Conservation (phyloP, 2,113 vertebrate genomes). For the Megaceryle torquata region DNA sequence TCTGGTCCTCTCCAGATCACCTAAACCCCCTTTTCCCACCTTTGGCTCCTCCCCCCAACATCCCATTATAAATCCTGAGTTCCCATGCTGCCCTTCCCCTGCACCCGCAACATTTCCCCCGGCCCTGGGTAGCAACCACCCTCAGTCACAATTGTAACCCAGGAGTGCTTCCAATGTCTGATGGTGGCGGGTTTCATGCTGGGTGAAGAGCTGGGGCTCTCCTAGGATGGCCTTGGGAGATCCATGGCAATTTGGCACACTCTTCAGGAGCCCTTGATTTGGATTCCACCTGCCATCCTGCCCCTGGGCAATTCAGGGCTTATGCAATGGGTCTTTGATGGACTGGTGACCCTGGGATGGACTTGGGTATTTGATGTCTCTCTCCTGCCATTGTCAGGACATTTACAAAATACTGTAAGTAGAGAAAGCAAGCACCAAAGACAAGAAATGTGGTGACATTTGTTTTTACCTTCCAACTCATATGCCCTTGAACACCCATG, state of each 20-base stretch:
- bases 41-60: neutral
- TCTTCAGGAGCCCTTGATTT: neutral
- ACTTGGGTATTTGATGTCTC: accelerated
- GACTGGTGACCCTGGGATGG: neutral
- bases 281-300: neutral
- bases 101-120: neutral
- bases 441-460: neutral
- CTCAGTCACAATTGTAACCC: accelerated
- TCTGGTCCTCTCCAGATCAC: neutral
- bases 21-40: neutral
- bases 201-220: neutral
- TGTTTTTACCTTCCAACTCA: neutral
- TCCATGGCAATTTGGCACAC: accelerated
- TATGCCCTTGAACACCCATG: neutral
- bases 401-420: accelerated
- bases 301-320: neutral
- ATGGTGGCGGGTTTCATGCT: neutral
- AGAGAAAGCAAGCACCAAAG: neutral
- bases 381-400: neutral
- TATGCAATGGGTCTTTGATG: neutral
- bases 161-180: no score
- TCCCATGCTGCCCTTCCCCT: neutral
- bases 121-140: neutral
- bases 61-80: neutral
- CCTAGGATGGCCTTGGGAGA: neutral